Conservation (phyloP, 2,797 vertebrate genomes). For the Cygnus olor region DNA sequence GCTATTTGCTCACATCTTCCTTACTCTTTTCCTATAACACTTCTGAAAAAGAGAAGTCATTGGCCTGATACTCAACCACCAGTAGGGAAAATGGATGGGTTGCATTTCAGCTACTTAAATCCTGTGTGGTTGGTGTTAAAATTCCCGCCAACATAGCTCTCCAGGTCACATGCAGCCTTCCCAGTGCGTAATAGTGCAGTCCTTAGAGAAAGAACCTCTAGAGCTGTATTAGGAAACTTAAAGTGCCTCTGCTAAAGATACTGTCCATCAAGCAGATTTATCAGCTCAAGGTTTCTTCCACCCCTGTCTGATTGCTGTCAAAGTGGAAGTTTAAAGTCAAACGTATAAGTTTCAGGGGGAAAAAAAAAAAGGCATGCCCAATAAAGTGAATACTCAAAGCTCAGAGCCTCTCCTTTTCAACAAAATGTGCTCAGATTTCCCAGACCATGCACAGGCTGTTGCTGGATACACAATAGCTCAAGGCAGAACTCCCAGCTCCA, state of each 20-base stretch:
- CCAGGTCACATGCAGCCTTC: neutral
- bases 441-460: neutral
- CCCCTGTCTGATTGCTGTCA: constrained; percentile 35
- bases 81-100: neutral
- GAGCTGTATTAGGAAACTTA: neutral
- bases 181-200: neutral
- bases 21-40: neutral
- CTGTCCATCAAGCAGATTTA: constrained; percentile 44
- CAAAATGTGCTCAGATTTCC: constrained; percentile 3
- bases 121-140: neutral
- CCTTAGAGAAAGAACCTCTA: neutral
- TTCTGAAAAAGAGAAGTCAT: neutral
- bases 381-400: neutral
- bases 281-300: constrained; percentile 21
- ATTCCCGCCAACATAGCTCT: neutral
- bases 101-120: neutral
- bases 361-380: neutral
- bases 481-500: constrained; percentile 10
- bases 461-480: constrained; percentile 20
- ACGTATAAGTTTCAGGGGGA: neutral
- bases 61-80: neutral
- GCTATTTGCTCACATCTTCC: neutral
- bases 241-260: neutral
- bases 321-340: constrained; percentile 13
- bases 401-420: neutral